phyloP scores from a whole-genome alignment of 1,140 invertebrate genomes.

The Bombus waltoni region DNA sequence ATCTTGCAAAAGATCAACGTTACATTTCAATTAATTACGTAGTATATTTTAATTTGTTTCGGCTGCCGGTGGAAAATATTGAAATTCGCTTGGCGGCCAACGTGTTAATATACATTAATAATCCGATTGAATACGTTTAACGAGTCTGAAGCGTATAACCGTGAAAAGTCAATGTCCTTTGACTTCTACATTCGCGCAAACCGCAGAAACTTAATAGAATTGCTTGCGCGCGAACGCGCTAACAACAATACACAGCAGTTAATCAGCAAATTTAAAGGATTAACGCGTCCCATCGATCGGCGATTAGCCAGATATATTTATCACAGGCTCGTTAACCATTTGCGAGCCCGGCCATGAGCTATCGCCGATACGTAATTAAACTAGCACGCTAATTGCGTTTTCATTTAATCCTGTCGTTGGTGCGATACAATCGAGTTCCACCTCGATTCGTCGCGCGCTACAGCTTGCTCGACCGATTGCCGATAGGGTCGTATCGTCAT shows the following conservation, averaged over 20 bases:
- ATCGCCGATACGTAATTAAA: constrained; percentile 60
- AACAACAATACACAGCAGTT: background rate
- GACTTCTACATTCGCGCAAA: background rate
- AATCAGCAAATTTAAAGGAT: constrained; percentile 39
- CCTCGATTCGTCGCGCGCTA: background rate
- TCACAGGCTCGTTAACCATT: constrained; percentile 46
- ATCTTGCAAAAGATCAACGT: too few species aligned
- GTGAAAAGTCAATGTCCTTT: too few species aligned
- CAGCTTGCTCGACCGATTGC: background rate
- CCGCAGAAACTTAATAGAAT: background rate
- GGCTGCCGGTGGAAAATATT: too few species aligned
- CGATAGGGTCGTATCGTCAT: background rate
- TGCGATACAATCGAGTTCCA: constrained; percentile 40
- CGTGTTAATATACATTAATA: too few species aligned
- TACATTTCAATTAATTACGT: too few species aligned
- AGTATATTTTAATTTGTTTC: too few species aligned
- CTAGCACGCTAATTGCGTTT: constrained; percentile 61
- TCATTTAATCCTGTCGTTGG: constrained; percentile 61
- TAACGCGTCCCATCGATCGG: background rate
- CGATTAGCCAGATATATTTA: constrained; percentile 40
- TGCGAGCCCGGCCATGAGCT: constrained; percentile 19
- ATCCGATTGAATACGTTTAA: too few species aligned
- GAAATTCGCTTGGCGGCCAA: too few species aligned
- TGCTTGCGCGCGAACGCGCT: background rate
- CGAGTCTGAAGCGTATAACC: too few species aligned